Evolutionary conservation across 2,888 invertebrate genomes (phyloP).

Genomic region (Lepidonotus clava): DNA sequence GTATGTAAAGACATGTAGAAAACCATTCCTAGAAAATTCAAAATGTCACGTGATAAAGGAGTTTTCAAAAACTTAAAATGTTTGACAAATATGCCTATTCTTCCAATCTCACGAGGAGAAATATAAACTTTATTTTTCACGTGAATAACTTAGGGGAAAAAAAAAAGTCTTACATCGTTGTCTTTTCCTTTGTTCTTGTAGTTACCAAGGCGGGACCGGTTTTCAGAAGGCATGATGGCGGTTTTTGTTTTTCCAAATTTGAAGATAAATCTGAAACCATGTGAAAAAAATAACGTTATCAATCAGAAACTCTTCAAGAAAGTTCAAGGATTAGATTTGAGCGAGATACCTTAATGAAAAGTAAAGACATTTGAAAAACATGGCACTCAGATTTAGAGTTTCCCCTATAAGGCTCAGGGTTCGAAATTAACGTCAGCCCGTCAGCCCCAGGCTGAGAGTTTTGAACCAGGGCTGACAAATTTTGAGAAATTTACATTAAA

Average conservation of each 20-base stretch:
- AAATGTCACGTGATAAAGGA: neutral
- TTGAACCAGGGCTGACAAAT: no score
- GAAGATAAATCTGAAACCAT: neutral
- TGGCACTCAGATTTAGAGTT: no score
- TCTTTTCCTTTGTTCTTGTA: constrained; percentile 80
- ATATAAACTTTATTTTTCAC: neutral
- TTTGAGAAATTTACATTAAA: no score
- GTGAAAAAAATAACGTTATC: neutral
- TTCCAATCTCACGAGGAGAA: no score
- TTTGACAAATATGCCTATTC: no score
- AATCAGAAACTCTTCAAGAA: neutral
- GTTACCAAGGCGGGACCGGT: constrained; percentile 56
- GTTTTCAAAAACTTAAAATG: no score
- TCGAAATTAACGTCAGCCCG: no score
- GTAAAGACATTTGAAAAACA: no score
- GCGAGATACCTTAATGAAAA: neutral
- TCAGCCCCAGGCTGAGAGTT: no score
- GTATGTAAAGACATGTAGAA: neutral
- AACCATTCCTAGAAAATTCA: neutral
- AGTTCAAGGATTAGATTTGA: neutral
- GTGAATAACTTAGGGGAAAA: neutral
- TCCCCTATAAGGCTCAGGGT: no score
- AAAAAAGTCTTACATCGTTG: constrained; percentile 72
- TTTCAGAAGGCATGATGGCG: constrained; percentile 46
- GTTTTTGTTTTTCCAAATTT: neutral